phyloP scores from a whole-genome alignment of 2,888 invertebrate species.

The Drosophila setosimentum region DNA sequence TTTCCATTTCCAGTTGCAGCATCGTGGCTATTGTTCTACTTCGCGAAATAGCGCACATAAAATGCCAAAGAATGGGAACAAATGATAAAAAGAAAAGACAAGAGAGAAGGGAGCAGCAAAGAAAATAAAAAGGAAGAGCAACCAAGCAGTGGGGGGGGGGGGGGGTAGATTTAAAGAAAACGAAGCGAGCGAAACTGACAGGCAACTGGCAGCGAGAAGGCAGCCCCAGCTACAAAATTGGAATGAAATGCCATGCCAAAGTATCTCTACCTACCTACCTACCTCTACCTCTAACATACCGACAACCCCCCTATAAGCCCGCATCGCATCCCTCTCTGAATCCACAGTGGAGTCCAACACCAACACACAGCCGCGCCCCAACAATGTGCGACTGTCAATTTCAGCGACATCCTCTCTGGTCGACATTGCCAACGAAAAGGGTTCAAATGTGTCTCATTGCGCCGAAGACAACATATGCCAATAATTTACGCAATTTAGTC shows the following conservation, averaged over 20 bases:
- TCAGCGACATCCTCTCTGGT: constrained; percentile 64
- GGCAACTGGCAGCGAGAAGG: constrained; percentile 69
- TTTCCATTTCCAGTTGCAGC: constrained; percentile 26
- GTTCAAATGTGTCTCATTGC: constrained; percentile 81
- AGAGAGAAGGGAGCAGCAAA: constrained; percentile 2
- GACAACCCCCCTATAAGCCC: neutral
- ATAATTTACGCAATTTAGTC: constrained; percentile 79
- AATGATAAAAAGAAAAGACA: constrained; percentile 66
- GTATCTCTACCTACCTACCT: constrained; percentile 24
- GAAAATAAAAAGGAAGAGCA: constrained; percentile 17
- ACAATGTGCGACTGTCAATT: constrained; percentile 74
- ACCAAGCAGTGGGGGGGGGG: constrained; percentile 27
- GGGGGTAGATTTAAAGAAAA: constrained; percentile 19
- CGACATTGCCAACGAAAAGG: constrained; percentile 65
- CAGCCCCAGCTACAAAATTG: constrained; percentile 36
- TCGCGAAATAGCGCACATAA: constrained; percentile 79
- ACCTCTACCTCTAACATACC: no score
- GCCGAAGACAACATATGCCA: constrained; percentile 76
- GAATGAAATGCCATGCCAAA: constrained; percentile 64
- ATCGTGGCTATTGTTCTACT: constrained; percentile 74
- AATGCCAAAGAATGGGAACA: constrained; percentile 76
- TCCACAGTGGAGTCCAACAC: neutral
- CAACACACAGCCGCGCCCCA: constrained; percentile 46
- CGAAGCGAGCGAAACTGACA: constrained; percentile 67
- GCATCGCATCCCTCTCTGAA: neutral